Conservation (phyloP, 2,888 invertebrate species). For the Allacma fusca region DNA sequence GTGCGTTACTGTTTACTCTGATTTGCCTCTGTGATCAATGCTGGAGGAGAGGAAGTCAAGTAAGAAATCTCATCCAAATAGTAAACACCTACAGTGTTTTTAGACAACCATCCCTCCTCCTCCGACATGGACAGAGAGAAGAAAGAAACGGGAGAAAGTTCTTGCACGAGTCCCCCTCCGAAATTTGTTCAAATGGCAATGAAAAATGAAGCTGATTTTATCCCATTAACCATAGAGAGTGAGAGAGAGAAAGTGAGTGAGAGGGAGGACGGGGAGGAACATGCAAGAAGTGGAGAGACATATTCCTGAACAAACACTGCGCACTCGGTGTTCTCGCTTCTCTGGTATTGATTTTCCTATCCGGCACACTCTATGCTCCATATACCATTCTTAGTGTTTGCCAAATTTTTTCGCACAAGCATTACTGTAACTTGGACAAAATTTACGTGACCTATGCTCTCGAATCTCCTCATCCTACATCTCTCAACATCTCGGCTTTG, state of each 20-base stretch:
- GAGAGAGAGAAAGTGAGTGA: background rate
- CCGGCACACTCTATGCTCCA: constrained; percentile 52
- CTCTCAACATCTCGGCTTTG: constrained; percentile 42
- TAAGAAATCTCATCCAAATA: constrained; percentile 45
- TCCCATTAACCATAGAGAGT: constrained; percentile 33
- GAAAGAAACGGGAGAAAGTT: background rate
- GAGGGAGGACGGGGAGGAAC: background rate
- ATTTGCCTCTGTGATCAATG: constrained; percentile 33
- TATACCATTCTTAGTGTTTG: constrained; percentile 45
- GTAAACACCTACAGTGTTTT: constrained; percentile 44
- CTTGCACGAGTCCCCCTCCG: constrained; percentile 1
- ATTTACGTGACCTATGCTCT: constrained; percentile 52
- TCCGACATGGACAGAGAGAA: background rate
- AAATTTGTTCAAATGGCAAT: constrained; percentile 45
- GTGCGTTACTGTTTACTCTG: background rate
- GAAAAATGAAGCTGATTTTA: constrained; percentile 49
- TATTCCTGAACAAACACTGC: constrained; percentile 59
- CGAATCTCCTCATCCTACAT: constrained; percentile 44
- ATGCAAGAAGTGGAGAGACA: constrained; percentile 34
- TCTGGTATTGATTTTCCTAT: constrained; percentile 62
- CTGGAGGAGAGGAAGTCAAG: constrained; percentile 35
- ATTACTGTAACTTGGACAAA: constrained; percentile 41
- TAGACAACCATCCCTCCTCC: background rate
- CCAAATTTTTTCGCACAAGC: constrained; percentile 51
- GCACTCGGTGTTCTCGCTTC: constrained; percentile 61